Conservation (phyloP, 1,140 invertebrate genomes). For the Diplogasteroides magnus region DNA sequence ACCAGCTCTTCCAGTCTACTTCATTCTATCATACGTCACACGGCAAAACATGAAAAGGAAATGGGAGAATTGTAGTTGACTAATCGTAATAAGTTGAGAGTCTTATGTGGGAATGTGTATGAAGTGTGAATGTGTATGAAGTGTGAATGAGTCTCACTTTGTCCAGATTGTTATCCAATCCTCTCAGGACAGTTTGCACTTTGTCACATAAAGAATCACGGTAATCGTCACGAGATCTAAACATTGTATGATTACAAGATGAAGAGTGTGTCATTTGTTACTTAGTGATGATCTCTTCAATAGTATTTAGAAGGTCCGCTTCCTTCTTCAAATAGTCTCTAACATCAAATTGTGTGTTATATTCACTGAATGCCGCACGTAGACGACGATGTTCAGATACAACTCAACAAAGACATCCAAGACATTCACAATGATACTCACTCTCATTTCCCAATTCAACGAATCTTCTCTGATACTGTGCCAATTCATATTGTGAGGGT, state of each 20-base stretch:
- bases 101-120: no score
- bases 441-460: slow-evolving; percentile 93
- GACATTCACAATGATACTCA: slow-evolving; percentile 53
- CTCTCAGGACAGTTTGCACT: slow-evolving; percentile 68
- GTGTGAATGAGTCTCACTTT: no score
- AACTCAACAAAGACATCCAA: neutral
- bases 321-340: slow-evolving; percentile 85
- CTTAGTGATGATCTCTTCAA: slow-evolving; percentile 84
- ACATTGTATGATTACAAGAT: slow-evolving; percentile 53
- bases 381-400: neutral
- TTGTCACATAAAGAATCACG: slow-evolving; percentile 49
- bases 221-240: slow-evolving; percentile 39
- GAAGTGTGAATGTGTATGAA: no score
- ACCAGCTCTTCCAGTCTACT: neutral
- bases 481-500: slow-evolving; percentile 80
- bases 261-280: slow-evolving; percentile 61
- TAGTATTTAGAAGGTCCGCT: slow-evolving; percentile 81
- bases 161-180: slow-evolving; percentile 72
- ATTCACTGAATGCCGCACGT: slow-evolving; percentile 51
- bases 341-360: slow-evolving; percentile 90
- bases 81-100: no score
- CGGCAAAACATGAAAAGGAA: no score
- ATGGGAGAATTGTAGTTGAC: no score
- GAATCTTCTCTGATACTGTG: slow-evolving; percentile 89
- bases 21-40: no score